Percentiles rank a stretch among this genome's conserved stretches.
Conservation (phyloP, 1,140 invertebrate genomes). For the Myzus persicae region DNA sequence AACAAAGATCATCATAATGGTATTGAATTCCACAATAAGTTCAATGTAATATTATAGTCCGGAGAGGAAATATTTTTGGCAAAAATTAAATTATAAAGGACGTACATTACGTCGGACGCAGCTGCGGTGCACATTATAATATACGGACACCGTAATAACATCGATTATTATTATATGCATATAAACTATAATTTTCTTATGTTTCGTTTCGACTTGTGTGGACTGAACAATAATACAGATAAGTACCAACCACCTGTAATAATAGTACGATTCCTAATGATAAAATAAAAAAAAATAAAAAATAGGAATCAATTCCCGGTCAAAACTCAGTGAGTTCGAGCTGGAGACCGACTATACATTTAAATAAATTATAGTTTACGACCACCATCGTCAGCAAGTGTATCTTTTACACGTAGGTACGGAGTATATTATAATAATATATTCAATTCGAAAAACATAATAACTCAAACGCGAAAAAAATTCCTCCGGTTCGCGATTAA, state of each 20-base stretch:
- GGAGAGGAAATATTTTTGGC: neutral
- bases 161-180: neutral
- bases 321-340: neutral
- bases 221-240: neutral
- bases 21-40: neutral
- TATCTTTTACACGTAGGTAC: neutral
- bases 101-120: neutral
- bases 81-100: neutral
- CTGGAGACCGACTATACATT: neutral
- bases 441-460: neutral
- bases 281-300: neutral
- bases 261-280: neutral
- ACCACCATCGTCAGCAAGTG: neutral
- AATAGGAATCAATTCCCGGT: neutral
- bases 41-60: neutral
- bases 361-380: neutral
- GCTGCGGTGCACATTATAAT: neutral
- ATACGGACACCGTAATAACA: neutral
- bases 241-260: neutral
- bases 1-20: too few relatives aligned
- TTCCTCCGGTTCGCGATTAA: neutral
- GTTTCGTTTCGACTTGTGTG: conserved; percentile 21
- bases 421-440: neutral
- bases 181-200: neutral
- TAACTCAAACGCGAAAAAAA: conserved; percentile 19